Base-by-base conservation (phyloP, 2,113 vertebrate species). In the Campylomormyrus numenius region DNA sequence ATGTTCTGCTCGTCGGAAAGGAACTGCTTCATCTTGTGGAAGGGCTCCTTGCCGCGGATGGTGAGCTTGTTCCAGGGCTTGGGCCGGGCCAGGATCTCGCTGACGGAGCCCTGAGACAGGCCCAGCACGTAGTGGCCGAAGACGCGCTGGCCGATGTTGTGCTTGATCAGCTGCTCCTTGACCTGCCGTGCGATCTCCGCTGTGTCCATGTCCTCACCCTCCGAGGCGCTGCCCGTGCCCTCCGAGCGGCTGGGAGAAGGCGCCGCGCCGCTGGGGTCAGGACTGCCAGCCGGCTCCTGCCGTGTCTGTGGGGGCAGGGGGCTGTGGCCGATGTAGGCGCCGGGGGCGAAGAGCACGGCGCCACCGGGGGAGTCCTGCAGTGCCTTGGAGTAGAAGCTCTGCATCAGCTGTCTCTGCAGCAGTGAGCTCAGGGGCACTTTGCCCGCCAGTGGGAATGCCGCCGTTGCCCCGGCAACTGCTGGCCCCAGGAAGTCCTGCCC, bases 11-110 rank as follows among this genome's bases (percentile, higher is more conserved):
- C 98, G 0, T 99, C 98, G 0, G 98, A 98, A 48, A 99, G 97
- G 96, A 99, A 99, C 95, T 99, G 98, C 95, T 98, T 98, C 98
- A 99, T 99, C 96, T 99, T 99, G 94, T 98, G 97, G 95, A 99
- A 99, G 10, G 98, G 98, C 95, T 99, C 98, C 96, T 99, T 99
- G 94, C 98, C 98, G 46, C 98, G 96, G 89, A 99, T 97, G 85
- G 98, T 99, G 92, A 99, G 95, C 95, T 99, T 99, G 96, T 97
- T 98, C 98, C 98, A 99, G 21, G 98, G 98, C 96, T 99, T 99
- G 86, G 98, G 98, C 94, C 98, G 96, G 93, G 98, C 98, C 95
- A 99, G 95, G 91, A 99, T 99, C 96, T 99, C 98, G 3, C 98
- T 99, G 94, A 99, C 98, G 1, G 98, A 99, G 91, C 98, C 98